Base-by-base conservation (phyloP, 1,140 invertebrate genomes). In the Drosophila baimaii region DNA sequence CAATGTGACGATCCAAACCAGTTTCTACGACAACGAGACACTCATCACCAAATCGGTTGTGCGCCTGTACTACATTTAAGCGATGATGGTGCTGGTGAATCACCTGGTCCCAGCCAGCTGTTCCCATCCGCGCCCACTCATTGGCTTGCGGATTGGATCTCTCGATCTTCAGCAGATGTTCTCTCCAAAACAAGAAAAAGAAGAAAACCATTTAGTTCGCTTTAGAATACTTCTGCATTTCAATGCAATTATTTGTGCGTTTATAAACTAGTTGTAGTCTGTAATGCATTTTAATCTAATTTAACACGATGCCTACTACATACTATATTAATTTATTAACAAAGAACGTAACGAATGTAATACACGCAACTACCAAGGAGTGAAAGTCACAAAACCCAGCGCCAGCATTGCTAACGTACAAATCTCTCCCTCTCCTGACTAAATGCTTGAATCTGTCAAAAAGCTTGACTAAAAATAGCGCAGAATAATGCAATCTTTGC, bases 1-100 rank as follows among this genome's bases (percentile, higher is more conserved):
- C 5, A 99, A 99, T 93, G 96, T 99, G 54, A 96, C 99, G 7
- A 99, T 99, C 84, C 98, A 99, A 94, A 99, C 99, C 12, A 97
- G 97, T 92, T 99, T 99, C 93, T 99, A 95, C 92, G 98, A 99
- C 93, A 98, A 98, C 80, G 97, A 99, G 92, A 93, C 98, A 49
- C 94, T 99, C 63, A 97, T 99, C 62, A 98, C 97, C 57, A 99
- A 97, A 56, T 99, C 99, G 33, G 96, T 95, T 93, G 98, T 99
- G 44, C 94, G 98, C 64, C 94, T 99, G 25, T 99, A 97, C 93
- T 99, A 99, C 92, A 96, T 99, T 19, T 99, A 94, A 79, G 59
- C 25, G 17, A 21, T 17, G 17, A 21, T 17, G 39, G 23, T 57
- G 56, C 62, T 5, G 51, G 74, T 65, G 63, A 81, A 65, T 46